Evolutionary conservation across 2,888 invertebrate species (phyloP).

Genomic region (Watsonalla cultraria): DNA sequence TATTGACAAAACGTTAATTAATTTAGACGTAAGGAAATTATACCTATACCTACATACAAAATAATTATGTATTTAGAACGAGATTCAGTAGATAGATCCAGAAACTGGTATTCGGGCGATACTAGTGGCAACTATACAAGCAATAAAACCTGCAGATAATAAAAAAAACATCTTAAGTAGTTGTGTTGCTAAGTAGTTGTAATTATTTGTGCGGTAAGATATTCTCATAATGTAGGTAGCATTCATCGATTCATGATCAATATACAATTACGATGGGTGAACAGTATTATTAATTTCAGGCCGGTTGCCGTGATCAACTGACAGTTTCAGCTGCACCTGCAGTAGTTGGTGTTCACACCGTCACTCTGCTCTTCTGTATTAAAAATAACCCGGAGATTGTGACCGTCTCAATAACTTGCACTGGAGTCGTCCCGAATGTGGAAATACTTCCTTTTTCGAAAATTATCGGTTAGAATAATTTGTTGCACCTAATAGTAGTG

Average conservation of each 20-base stretch:
- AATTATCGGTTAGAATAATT: conserved; percentile 44
- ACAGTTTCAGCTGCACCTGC: conserved; percentile 61
- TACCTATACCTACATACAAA: not conserved
- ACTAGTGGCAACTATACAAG: no score
- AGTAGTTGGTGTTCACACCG: conserved; percentile 47
- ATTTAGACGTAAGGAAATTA: conserved; percentile 42
- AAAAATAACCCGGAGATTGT: conserved; percentile 80
- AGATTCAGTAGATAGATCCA: no score
- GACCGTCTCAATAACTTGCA: conserved; percentile 66
- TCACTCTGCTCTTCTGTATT: conserved; percentile 57
- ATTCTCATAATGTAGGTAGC: no score
- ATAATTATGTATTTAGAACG: not conserved
- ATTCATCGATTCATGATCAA: no score
- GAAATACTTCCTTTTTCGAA: conserved; percentile 64
- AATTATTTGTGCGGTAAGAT: no score
- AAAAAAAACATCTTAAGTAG: no score
- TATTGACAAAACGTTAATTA: conserved; percentile 52
- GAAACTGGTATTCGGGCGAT: no score
- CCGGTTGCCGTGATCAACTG: conserved; percentile 55
- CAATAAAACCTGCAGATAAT: no score
- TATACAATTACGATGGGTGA: no score
- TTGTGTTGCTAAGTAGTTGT: no score
- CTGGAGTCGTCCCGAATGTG: conserved; percentile 72
- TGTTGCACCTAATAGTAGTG: no score
- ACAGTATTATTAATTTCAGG: conserved; percentile 31